A percentile compares a stretch with the other conserved stretches of the same genome.
Evolutionary conservation across 2,113 vertebrate genomes (phyloP).

Genomic region (Pelecanus crispus): DNA sequence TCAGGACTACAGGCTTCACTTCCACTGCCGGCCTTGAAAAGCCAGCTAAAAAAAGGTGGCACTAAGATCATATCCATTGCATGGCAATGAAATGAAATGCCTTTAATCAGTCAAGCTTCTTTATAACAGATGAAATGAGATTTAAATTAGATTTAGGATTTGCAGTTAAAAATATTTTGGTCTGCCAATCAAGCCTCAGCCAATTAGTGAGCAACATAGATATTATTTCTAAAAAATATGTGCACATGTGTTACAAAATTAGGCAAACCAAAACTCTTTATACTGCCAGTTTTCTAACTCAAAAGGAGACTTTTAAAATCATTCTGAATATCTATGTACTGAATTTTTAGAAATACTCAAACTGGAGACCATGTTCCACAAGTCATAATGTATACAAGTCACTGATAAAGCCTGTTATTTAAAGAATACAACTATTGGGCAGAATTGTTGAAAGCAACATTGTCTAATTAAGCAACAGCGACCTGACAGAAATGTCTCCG

Average conservation of each 20-base stretch:
- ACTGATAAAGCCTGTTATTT: background rate
- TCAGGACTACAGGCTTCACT: background rate
- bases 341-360: background rate
- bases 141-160: conserved; percentile 21
- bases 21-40: background rate
- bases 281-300: background rate
- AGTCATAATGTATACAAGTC: background rate
- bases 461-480: conserved; percentile 18
- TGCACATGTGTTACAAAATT: background rate
- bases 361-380: background rate
- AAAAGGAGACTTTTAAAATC: background rate
- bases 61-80: background rate
- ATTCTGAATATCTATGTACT: background rate
- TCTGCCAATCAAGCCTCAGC: conserved; percentile 11
- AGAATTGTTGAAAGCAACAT: background rate
- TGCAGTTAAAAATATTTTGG: conserved; percentile 36
- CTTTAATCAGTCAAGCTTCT: conserved; percentile 27
- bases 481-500: conserved; percentile 41
- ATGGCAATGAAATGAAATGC: background rate
- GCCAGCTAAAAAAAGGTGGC: background rate
- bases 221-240: background rate
- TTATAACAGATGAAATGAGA: conserved; percentile 11
- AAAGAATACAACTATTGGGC: background rate
- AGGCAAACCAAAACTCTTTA: background rate
- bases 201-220: background rate